phyloP scores from a whole-genome alignment of 2,888 invertebrate species.

The Buathra laborator region DNA sequence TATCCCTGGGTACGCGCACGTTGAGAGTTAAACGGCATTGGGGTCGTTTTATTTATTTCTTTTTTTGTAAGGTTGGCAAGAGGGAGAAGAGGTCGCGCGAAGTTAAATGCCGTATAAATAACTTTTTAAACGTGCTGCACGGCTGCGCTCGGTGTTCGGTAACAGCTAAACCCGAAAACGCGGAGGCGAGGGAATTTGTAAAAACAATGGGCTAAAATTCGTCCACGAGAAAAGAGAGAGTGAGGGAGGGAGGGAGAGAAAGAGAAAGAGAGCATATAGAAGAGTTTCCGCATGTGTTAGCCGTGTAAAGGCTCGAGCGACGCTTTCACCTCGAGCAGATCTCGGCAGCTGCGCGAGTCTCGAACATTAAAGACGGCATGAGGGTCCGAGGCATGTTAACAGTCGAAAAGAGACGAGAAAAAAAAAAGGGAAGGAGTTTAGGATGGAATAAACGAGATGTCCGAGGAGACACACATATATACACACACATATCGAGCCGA shows the following conservation, averaged over 20 bases:
- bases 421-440: slow-evolving; percentile 8
- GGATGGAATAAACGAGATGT: slow-evolving; percentile 25
- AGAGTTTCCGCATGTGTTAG: slow-evolving; percentile 54
- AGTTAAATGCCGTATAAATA: slow-evolving; percentile 66
- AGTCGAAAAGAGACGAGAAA: slow-evolving; percentile 9
- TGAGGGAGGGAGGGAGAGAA: not conserved
- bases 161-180: slow-evolving; percentile 46
- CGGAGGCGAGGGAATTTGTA: slow-evolving; percentile 62
- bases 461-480: not conserved
- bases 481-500: slow-evolving; percentile 17
- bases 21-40: slow-evolving; percentile 40
- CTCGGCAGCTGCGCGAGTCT: slow-evolving; percentile 58
- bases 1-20: slow-evolving; percentile 41
- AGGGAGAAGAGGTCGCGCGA: slow-evolving; percentile 38
- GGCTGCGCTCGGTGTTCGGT: slow-evolving; percentile 21
- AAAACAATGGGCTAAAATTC: slow-evolving; percentile 63
- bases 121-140: slow-evolving; percentile 55
- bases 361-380: slow-evolving; percentile 26
- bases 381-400: slow-evolving; percentile 3
- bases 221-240: slow-evolving; percentile 37
- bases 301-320: slow-evolving; percentile 49
- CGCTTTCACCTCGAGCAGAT: slow-evolving; percentile 46
- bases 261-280: not conserved
- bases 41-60: not conserved
- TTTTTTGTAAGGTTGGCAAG: slow-evolving; percentile 13